A percentile compares a stretch with the other conserved stretches of the same genome.
Conservation (phyloP, 2,888 invertebrate species). For the Tetragonula carbonaria region DNA sequence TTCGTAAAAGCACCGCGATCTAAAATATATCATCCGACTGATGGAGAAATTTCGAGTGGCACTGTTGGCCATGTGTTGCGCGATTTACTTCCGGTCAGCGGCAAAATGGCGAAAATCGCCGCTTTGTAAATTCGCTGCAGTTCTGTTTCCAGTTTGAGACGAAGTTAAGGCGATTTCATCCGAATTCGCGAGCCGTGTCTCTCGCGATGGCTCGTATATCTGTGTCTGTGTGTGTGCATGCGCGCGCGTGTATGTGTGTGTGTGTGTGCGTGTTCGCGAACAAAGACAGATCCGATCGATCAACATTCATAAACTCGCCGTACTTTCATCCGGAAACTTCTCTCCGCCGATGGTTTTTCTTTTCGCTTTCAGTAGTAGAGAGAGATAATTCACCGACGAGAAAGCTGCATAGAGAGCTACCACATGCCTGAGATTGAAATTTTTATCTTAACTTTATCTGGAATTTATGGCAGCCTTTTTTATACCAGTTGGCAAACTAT, state of each 20-base stretch:
- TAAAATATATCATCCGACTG: not conserved
- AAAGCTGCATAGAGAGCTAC: not conserved
- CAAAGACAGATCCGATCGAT: slow-evolving; percentile 14
- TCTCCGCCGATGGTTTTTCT: not conserved
- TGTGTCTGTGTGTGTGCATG: too few species aligned
- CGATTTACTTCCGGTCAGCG: not conserved
- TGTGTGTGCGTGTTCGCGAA: not conserved
- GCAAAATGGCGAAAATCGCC: slow-evolving; percentile 10
- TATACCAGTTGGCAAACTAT: not conserved
- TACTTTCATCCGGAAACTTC: slow-evolving; percentile 5
- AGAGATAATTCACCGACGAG: slow-evolving; percentile 3
- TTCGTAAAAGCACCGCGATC: not conserved
- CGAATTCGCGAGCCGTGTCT: too few species aligned
- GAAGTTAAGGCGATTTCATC: slow-evolving; percentile 21
- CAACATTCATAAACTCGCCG: slow-evolving; percentile 27
- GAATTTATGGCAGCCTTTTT: not conserved
- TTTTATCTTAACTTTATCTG: slow-evolving; percentile 1
- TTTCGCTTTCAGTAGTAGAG: too few species aligned
- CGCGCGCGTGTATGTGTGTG: too few species aligned
- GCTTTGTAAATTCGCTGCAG: slow-evolving; percentile 17
- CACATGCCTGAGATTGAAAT: not conserved
- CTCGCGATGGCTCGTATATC: too few species aligned
- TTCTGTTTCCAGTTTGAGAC: not conserved
- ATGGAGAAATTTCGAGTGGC: not conserved
- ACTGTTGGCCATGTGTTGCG: too few species aligned